Percentiles rank a stretch among this genome's conserved stretches.
phyloP scores from a whole-genome alignment of 2,888 invertebrate species.

The Trachelus tabidus region DNA sequence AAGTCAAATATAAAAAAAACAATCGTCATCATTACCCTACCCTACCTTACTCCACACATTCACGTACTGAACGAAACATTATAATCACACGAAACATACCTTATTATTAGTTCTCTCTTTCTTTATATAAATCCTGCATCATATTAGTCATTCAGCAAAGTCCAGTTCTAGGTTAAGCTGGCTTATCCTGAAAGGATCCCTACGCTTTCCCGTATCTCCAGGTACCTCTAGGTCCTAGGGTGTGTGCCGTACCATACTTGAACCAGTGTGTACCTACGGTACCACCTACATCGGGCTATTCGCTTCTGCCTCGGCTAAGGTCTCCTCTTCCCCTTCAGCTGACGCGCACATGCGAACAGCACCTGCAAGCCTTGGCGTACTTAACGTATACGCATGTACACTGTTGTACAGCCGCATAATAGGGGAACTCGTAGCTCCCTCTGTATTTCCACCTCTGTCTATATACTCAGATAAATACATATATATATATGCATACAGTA shows the following conservation, averaged over 20 bases:
- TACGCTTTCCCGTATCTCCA: neutral
- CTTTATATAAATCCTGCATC: neutral
- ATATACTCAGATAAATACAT: neutral
- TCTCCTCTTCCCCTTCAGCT: slow-evolving; percentile 28
- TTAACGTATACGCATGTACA: slow-evolving; percentile 21
- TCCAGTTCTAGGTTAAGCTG: neutral
- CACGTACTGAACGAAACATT: neutral
- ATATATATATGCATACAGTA: neutral
- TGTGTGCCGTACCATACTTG: slow-evolving; percentile 4
- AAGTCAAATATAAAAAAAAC: neutral
- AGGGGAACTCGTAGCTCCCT: neutral
- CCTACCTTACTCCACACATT: neutral
- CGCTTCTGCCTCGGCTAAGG: slow-evolving; percentile 26
- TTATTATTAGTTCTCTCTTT: neutral
- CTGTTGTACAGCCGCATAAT: slow-evolving; percentile 6
- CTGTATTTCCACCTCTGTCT: neutral
- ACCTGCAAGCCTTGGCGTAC: neutral
- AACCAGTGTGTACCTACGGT: slow-evolving; percentile 21
- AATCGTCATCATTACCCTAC: neutral
- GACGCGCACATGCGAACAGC: slow-evolving; percentile 22
- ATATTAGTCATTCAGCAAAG: neutral
- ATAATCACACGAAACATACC: neutral
- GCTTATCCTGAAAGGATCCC: neutral
- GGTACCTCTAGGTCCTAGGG: neutral
- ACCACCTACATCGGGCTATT: slow-evolving; percentile 40